Conservation (phyloP, 2,113 vertebrate genomes). For the Oreocharis arfaki region DNA sequence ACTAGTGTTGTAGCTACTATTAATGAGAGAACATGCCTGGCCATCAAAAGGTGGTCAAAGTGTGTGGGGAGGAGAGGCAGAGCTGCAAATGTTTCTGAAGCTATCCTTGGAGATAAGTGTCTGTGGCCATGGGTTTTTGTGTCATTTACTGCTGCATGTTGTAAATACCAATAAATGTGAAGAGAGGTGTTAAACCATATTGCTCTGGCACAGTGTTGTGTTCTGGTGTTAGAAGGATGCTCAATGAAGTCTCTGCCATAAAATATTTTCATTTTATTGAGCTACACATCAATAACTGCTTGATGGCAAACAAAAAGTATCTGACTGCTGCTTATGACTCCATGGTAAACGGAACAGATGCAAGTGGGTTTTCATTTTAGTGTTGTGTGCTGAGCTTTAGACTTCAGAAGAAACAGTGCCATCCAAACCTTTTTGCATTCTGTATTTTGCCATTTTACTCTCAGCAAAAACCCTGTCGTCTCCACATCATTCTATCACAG, state of each 20-base stretch:
- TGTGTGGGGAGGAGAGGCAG: neutral
- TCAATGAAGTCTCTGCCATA: neutral
- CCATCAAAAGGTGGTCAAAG: neutral
- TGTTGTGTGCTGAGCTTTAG: neutral
- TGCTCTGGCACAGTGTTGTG: neutral
- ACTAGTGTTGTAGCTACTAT: neutral
- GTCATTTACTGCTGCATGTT: neutral
- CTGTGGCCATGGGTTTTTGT: neutral
- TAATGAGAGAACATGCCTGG: neutral
- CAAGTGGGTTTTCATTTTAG: neutral
- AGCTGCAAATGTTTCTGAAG: neutral
- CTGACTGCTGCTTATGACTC: neutral
- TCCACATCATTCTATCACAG: neutral
- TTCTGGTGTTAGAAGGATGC: neutral
- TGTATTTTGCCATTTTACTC: constrained; percentile 1
- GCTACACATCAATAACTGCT: neutral
- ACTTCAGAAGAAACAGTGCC: neutral
- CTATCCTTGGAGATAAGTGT: neutral
- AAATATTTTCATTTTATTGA: neutral
- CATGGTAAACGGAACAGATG: neutral
- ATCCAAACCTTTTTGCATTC: neutral
- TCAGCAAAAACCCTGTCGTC: neutral
- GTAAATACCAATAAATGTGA: neutral
- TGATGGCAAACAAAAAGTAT: neutral
- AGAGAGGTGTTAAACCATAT: neutral